A percentile compares a stretch with the other conserved stretches of the same genome.
Conservation (phyloP, 2,113 vertebrate genomes). For the Furnarius figulus region DNA sequence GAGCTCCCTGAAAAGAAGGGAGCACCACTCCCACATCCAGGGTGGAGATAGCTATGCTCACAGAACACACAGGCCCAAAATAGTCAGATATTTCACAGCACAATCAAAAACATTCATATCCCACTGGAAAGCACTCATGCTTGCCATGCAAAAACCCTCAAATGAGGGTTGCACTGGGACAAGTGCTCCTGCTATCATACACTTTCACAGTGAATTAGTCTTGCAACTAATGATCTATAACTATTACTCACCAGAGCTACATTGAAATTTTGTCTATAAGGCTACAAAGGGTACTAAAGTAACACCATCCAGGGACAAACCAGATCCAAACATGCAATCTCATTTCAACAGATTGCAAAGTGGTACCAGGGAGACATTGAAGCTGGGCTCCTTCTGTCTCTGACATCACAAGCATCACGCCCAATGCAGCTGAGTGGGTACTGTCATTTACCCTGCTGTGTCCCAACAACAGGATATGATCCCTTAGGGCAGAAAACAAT, state of each 20-base stretch:
- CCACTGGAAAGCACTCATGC: not conserved
- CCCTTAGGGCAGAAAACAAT: not conserved
- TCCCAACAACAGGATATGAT: accelerated
- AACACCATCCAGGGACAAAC: not conserved
- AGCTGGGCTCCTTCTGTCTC: not conserved
- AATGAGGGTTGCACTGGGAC: not conserved
- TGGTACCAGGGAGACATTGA: accelerated
- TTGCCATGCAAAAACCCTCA: not conserved
- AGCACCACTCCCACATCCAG: accelerated
- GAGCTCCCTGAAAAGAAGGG: not conserved
- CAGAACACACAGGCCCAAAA: accelerated
- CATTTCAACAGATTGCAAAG: not conserved
- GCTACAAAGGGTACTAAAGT: not conserved
- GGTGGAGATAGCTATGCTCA: not conserved
- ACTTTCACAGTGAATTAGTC: not conserved
- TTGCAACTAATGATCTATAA: not conserved
- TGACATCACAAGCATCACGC: too few species aligned
- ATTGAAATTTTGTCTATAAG: not conserved
- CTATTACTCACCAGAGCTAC: not conserved
- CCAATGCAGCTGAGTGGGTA: not conserved
- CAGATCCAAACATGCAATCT: not conserved
- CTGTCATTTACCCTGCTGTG: not conserved
- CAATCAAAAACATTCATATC: not conserved
- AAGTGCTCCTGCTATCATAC: not conserved
- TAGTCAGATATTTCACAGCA: not conserved